These are phyloP conservation scores for Drosophila mojavensis DNA, from an alignment of 1,140 invertebrate genomes.

Conservation along the genomic window DNA sequence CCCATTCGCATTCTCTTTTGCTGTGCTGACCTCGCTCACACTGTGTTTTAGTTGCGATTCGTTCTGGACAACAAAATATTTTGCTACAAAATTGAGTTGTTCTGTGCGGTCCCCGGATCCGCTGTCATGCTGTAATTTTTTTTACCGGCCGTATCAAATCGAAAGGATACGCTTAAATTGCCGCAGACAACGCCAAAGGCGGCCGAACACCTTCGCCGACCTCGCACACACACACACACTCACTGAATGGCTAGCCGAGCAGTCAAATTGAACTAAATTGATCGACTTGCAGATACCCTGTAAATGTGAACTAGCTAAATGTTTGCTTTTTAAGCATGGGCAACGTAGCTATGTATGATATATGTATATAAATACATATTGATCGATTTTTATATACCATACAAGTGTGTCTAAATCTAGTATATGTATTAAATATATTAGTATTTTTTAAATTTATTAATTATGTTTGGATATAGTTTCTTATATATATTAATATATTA, in stretches of 20 bases:
- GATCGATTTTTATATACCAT: too few species aligned
- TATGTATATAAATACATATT: too few species aligned
- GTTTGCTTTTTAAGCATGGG: background rate
- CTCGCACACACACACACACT: slow-evolving; percentile 14
- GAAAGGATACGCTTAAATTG: slow-evolving; percentile 79
- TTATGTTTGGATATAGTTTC: too few species aligned
- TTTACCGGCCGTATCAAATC: slow-evolving; percentile 77
- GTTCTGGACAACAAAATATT: slow-evolving; percentile 82
- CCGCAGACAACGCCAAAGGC: slow-evolving; percentile 49
- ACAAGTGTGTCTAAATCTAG: too few species aligned
- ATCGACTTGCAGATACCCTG: slow-evolving; percentile 1
- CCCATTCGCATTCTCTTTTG: background rate
- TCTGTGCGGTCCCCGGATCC: slow-evolving; percentile 53
- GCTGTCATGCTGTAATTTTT: slow-evolving; percentile 73
- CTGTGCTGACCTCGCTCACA: slow-evolving; percentile 19
- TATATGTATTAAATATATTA: background rate
- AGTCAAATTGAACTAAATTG: background rate
- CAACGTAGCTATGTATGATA: too few species aligned
- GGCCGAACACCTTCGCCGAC: slow-evolving; percentile 39
- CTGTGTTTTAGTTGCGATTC: slow-evolving; percentile 73
- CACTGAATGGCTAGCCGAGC: slow-evolving; percentile 50
- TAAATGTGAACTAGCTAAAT: background rate
- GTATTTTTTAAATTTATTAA: too few species aligned
- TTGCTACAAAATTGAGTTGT: slow-evolving; percentile 81
- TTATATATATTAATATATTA: too few species aligned